Conservation (phyloP, 2,797 vertebrate genomes). For the Salmo trutta region DNA sequence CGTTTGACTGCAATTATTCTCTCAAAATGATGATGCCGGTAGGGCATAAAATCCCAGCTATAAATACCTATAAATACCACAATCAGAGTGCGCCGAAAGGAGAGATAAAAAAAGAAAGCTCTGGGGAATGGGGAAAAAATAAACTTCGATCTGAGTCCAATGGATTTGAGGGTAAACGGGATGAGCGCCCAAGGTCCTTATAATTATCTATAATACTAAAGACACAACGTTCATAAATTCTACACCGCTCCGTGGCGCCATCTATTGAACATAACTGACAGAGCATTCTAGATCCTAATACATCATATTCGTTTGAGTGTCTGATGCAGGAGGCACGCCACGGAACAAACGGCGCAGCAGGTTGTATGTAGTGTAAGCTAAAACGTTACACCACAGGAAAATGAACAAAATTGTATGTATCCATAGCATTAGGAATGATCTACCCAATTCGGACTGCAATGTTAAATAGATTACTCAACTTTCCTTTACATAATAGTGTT, state of each 20-base stretch:
- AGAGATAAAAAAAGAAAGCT: background rate
- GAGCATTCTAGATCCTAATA: background rate
- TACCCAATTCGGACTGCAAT: background rate
- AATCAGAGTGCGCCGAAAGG: constrained; percentile 16
- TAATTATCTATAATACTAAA: background rate
- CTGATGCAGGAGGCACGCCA: background rate
- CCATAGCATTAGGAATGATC: background rate
- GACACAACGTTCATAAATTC: background rate
- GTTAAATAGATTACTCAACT: background rate
- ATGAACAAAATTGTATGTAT: background rate
- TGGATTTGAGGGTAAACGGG: background rate
- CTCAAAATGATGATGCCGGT: constrained; percentile 31
- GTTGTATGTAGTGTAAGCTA: constrained; percentile 22
- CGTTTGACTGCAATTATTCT: constrained; percentile 53
- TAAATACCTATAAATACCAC: constrained; percentile 8
- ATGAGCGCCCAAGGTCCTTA: too few species aligned
- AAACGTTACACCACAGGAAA: background rate
- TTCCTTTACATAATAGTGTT: background rate
- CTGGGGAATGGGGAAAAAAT: background rate
- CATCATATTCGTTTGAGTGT: background rate
- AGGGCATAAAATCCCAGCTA: background rate
- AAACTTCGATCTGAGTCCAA: background rate
- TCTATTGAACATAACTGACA: constrained; percentile 32
- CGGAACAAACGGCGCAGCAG: constrained; percentile 31
- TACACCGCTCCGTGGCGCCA: constrained; percentile 44